phyloP scores from a whole-genome alignment of 2,797 vertebrate genomes.

The Taenioides sp. region DNA sequence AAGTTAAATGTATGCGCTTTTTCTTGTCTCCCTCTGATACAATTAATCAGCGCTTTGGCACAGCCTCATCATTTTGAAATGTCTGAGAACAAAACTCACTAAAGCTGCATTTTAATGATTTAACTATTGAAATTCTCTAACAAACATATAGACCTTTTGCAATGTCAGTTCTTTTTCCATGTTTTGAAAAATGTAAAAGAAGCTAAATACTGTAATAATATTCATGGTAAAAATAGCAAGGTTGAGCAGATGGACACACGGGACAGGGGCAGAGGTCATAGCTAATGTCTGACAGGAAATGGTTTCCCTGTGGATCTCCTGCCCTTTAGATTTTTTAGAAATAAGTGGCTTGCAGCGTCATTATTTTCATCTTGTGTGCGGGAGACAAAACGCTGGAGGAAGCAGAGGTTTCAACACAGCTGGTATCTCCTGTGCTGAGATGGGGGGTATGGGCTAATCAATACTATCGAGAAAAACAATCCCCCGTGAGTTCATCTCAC shows the following conservation, averaged over 20 bases:
- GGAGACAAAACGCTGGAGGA: slow-evolving; percentile 59
- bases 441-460: slow-evolving; percentile 67
- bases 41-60: neutral
- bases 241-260: slow-evolving; percentile 6
- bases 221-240: neutral
- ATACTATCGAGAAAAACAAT: slow-evolving; percentile 67
- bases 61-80: slow-evolving; percentile 3
- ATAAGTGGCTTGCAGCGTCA: slow-evolving; percentile 47
- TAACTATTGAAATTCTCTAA: neutral
- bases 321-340: slow-evolving; percentile 62
- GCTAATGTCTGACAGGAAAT: slow-evolving; percentile 50
- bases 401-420: slow-evolving; percentile 66
- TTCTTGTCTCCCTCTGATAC: neutral
- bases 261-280: slow-evolving; percentile 47
- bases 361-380: slow-evolving; percentile 67
- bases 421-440: slow-evolving; percentile 62
- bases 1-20: neutral
- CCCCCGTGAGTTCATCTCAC: slow-evolving; percentile 43
- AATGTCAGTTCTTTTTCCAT: neutral
- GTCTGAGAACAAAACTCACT: neutral
- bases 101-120: neutral
- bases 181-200: neutral
- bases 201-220: neutral
- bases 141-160: neutral
- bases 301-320: slow-evolving; percentile 62